A percentile compares a stretch with the other conserved stretches of the same genome.
Evolutionary conservation across 2,797 vertebrate species (phyloP).

Genomic region (Peromyscus nudipes): DNA sequence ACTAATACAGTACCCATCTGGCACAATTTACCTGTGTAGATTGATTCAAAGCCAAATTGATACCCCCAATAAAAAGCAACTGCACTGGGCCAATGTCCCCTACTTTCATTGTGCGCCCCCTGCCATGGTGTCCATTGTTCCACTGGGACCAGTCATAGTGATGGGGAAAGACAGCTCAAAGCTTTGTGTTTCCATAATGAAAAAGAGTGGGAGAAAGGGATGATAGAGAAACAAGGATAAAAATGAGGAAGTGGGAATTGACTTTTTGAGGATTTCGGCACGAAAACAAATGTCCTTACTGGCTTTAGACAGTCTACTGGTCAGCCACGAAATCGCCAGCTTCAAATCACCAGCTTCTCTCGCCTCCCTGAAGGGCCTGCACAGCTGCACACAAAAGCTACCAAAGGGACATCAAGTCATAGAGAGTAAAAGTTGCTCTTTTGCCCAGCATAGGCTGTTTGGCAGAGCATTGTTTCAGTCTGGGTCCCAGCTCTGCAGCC

Average conservation of each 20-base stretch:
- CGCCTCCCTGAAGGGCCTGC: slow-evolving; percentile 86
- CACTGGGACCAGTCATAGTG: not conserved
- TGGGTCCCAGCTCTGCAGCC: slow-evolving; percentile 86
- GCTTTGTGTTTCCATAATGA: slow-evolving; percentile 83
- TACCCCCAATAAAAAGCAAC: slow-evolving; percentile 6
- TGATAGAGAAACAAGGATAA: slow-evolving; percentile 54
- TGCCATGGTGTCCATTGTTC: not conserved
- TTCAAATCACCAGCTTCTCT: slow-evolving; percentile 88
- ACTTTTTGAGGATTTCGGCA: slow-evolving; percentile 83
- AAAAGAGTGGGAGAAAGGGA: slow-evolving; percentile 61
- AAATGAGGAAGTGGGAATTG: slow-evolving; percentile 80
- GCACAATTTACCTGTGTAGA: not conserved
- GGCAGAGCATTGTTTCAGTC: slow-evolving; percentile 88
- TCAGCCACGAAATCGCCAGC: slow-evolving; percentile 88
- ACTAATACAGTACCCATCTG: not conserved
- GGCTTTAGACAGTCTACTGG: slow-evolving; percentile 88
- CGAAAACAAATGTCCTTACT: slow-evolving; percentile 88
- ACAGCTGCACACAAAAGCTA: slow-evolving; percentile 87
- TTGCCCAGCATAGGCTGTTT: slow-evolving; percentile 84
- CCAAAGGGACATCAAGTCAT: slow-evolving; percentile 82
- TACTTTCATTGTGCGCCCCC: not conserved
- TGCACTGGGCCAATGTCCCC: not conserved
- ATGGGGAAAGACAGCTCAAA: slow-evolving; percentile 65
- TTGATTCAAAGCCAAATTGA: not conserved
- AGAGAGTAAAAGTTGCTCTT: slow-evolving; percentile 86